Evolutionary conservation across 1,140 invertebrate genomes (phyloP).

Genomic region (Amyelois transitella): DNA sequence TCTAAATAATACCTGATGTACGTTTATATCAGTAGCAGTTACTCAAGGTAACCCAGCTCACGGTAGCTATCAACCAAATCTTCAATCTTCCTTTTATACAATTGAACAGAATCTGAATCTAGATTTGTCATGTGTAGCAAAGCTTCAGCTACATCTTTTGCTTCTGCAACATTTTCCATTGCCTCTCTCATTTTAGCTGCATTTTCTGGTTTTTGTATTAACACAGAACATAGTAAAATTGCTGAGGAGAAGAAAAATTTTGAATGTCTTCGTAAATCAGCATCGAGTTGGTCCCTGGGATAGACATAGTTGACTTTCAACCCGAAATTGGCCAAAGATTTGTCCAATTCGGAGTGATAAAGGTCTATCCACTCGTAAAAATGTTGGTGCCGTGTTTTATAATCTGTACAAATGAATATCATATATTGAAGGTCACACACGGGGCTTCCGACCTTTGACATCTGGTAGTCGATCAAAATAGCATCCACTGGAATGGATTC

Average conservation of each 20-base stretch:
- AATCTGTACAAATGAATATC: constrained; percentile 25
- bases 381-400: constrained; percentile 12
- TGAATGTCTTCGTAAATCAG: constrained; percentile 18
- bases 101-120: background rate
- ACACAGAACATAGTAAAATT: background rate
- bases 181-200: constrained; percentile 9
- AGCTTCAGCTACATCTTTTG: background rate
- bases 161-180: background rate
- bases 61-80: constrained; percentile 13
- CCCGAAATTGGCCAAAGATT: constrained; percentile 9
- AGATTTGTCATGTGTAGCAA: background rate
- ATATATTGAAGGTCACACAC: constrained; percentile 19
- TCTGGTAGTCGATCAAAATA: constrained; percentile 1
- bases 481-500: background rate
- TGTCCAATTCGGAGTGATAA: constrained; percentile 17
- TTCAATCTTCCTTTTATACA: constrained; percentile 9
- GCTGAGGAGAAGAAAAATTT: constrained; percentile 6
- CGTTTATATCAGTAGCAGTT: too few relatives aligned
- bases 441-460: constrained; percentile 14
- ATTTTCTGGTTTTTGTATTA: constrained; percentile 12
- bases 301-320: constrained; percentile 14
- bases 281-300: constrained; percentile 19
- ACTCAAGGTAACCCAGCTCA: constrained; percentile 8
- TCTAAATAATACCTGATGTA: too few relatives aligned
- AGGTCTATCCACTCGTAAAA: constrained; percentile 24